These are phyloP conservation scores for Vulpes ferrilata DNA, from an alignment of 2,113 vertebrate species.

Conservation along the genomic window DNA sequence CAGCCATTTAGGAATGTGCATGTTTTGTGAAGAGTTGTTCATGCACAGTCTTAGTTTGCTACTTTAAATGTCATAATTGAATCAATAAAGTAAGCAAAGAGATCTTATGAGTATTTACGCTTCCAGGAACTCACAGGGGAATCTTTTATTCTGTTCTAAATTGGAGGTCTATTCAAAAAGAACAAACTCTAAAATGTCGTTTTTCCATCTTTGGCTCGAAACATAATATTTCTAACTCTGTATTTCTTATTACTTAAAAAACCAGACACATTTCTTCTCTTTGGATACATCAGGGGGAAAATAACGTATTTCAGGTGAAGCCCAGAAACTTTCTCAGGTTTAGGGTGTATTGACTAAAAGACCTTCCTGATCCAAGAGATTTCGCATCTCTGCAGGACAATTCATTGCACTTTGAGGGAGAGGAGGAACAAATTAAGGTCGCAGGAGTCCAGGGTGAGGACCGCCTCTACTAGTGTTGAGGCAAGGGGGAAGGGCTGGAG, in stretches of 20 bases:
- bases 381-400: background rate
- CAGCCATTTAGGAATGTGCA: slow-evolving; percentile 50
- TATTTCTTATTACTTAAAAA: slow-evolving; percentile 43
- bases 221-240: background rate
- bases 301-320: slow-evolving; percentile 20
- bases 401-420: background rate
- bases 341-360: background rate
- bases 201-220: slow-evolving; percentile 35
- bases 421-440: background rate
- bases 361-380: background rate
- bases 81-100: slow-evolving; percentile 70
- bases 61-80: slow-evolving; percentile 72
- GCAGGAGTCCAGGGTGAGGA: too few species aligned
- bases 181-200: background rate
- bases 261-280: background rate
- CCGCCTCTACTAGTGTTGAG: background rate
- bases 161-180: slow-evolving; percentile 39
- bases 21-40: slow-evolving; percentile 58
- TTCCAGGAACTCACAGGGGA: slow-evolving; percentile 30
- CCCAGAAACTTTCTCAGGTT: slow-evolving; percentile 1
- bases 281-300: background rate
- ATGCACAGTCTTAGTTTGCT: slow-evolving; percentile 23
- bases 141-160: slow-evolving; percentile 55
- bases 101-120: slow-evolving; percentile 54
- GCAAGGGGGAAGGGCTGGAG: background rate